phyloP scores from a whole-genome alignment of 2,888 invertebrate species.

The Leucoptera coffeella region DNA sequence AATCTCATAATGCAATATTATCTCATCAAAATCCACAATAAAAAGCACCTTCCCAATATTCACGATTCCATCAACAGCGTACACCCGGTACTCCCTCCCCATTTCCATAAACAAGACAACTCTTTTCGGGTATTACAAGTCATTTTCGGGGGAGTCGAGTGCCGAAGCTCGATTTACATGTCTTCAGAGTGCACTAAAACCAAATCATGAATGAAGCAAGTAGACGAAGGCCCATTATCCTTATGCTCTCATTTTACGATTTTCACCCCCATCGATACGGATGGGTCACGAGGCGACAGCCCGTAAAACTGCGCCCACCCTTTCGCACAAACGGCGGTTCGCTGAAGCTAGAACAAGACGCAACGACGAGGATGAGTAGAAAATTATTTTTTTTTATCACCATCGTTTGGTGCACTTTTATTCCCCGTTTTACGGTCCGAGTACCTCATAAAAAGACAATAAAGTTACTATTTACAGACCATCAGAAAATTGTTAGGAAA shows the following conservation, averaged over 20 bases:
- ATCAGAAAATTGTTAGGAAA: slow-evolving; percentile 55
- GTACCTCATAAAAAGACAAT: slow-evolving; percentile 57
- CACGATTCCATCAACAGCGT: no score
- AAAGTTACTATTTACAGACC: slow-evolving; percentile 57
- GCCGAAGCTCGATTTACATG: slow-evolving; percentile 52
- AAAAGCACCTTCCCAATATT: no score
- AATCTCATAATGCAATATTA: no score
- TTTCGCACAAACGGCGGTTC: no score
- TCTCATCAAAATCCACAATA: no score
- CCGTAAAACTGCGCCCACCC: slow-evolving; percentile 29
- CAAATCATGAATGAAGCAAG: slow-evolving; percentile 53
- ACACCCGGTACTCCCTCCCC: no score
- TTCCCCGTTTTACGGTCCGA: slow-evolving; percentile 56
- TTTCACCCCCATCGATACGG: slow-evolving; percentile 50
- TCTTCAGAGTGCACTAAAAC: slow-evolving; percentile 46
- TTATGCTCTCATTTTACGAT: slow-evolving; percentile 54
- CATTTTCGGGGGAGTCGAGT: no score
- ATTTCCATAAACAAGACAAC: no score
- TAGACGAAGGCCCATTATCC: slow-evolving; percentile 52
- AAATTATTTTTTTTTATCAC: slow-evolving; percentile 55
- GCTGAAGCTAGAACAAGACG: slow-evolving; percentile 43
- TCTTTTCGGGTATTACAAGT: no score
- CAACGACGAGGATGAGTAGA: slow-evolving; percentile 51
- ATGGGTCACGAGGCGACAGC: slow-evolving; percentile 49
- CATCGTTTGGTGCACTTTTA: slow-evolving; percentile 56